phyloP scores from a whole-genome alignment of 2,797 vertebrate species.

The Nyctibius grandis region DNA sequence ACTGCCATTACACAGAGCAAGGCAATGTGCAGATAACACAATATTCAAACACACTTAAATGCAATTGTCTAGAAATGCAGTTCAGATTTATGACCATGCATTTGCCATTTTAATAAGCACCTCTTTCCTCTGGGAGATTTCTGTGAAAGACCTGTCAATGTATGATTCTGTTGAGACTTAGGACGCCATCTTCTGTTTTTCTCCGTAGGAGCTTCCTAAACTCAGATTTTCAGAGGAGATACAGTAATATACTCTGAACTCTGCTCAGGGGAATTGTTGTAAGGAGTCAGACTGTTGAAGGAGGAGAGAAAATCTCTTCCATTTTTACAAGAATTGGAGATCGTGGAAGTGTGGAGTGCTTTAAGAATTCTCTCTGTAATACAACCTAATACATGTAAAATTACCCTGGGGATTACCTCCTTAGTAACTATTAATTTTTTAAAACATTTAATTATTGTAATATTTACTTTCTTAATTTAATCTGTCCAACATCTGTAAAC shows the following conservation, averaged over 20 bases:
- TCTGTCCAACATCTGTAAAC: neutral
- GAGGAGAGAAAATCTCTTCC: neutral
- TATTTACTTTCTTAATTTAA: neutral
- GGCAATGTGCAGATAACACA: neutral
- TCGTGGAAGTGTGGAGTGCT: neutral
- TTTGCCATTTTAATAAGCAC: neutral
- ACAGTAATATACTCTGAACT: neutral
- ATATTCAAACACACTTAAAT: neutral
- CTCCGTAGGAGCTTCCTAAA: neutral
- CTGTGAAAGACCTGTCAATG: neutral
- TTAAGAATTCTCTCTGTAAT: neutral
- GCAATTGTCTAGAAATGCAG: neutral
- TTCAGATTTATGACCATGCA: neutral
- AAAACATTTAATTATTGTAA: neutral
- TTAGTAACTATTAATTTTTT: neutral
- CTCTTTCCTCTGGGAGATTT: neutral
- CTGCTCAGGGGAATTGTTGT: neutral
- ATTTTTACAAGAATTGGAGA: neutral
- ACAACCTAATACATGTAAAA: neutral
- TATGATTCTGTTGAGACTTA: neutral
- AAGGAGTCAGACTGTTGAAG: neutral
- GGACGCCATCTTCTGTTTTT: neutral
- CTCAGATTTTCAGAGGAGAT: neutral
- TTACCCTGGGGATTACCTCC: neutral
- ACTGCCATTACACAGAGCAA: neutral